A percentile compares a stretch with the other conserved stretches of the same genome.
Evolutionary conservation across 2,113 vertebrate species (phyloP).

Genomic region (Silurus asotus): DNA sequence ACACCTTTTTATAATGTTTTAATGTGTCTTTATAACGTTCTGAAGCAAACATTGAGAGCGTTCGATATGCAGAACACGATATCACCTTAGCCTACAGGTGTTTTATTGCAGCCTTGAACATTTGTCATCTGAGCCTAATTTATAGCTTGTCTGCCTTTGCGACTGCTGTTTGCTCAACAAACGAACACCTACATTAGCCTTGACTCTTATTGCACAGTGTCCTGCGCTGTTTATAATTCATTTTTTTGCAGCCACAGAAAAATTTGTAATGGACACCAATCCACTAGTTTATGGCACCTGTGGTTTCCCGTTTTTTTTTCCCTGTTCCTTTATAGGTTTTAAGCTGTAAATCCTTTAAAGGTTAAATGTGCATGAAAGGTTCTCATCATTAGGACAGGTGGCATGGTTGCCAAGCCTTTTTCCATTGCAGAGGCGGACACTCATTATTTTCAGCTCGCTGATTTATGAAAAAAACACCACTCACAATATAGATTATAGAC

Average conservation of each 20-base stretch:
- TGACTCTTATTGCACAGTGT: constrained; percentile 25
- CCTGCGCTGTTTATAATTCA: not conserved
- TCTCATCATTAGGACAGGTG: constrained; percentile 16
- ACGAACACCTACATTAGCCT: constrained; percentile 38
- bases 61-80: not conserved
- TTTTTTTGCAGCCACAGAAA: not conserved
- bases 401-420: not conserved
- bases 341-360: not conserved
- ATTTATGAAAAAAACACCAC: not conserved
- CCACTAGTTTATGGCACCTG: not conserved
- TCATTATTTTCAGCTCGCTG: not conserved
- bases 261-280: not conserved
- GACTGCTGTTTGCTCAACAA: constrained; percentile 46
- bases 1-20: constrained; percentile 12
- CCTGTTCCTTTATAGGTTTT: not conserved
- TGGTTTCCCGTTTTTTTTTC: not conserved
- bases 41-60: not conserved
- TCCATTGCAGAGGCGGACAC: not conserved
- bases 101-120: constrained; percentile 38
- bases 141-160: constrained; percentile 12
- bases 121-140: constrained; percentile 53
- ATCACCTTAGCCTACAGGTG: constrained; percentile 17
- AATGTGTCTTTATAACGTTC: not conserved
- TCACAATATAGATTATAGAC: not conserved
- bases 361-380: not conserved